Base-by-base conservation (phyloP, 2,113 vertebrate species). In the Lophotis ruficrista region DNA sequence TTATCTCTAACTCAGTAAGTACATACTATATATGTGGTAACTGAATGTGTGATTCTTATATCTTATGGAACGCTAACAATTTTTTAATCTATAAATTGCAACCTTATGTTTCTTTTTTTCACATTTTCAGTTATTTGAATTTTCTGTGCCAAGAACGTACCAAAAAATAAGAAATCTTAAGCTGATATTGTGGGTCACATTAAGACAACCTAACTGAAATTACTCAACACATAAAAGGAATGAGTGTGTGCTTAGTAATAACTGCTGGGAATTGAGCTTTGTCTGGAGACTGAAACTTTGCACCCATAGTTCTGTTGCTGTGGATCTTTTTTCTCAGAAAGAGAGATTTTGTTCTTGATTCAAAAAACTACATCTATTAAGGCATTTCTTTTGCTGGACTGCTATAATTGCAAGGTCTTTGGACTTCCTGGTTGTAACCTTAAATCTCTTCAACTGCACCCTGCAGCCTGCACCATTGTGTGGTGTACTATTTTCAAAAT, bases 391-490 rank as follows among this genome's bases (percentile, higher is more conserved):
- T 56, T 84, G 37, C 37, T 78, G 30, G 18, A 12, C 47, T 45
- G 14, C 23, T 51, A 24, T 1, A 71, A 7, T 4, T 84, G 17
- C 3, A 71, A 78, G 2, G 3, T 68, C 9, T 35, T 82, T 48
- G 10, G 10, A 45, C 6, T 61, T 35, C 47, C 83, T 69, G 8
- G 3, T 33, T 78, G n/a, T 43, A 83, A 41, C 1, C 4, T 66
- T 66, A 51, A 37, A 19, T 58, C 16, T 53, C 21, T 73, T 65
- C 23, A 72, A 73, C 7, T 1, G 6, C 2, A 4, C 6, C 9
- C 45, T 45, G 23, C 2, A 3, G 23, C 11, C 2, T 7, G 4
- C 22, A 47, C 4, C 4, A 38, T 7, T 33, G 30, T 33, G 30
- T 16, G 6, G 14, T 12, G 11, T 35, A 22, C 3, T 43, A 15